phyloP scores from a whole-genome alignment of 2,888 invertebrate genomes.

The Caenorhabditis afra region DNA sequence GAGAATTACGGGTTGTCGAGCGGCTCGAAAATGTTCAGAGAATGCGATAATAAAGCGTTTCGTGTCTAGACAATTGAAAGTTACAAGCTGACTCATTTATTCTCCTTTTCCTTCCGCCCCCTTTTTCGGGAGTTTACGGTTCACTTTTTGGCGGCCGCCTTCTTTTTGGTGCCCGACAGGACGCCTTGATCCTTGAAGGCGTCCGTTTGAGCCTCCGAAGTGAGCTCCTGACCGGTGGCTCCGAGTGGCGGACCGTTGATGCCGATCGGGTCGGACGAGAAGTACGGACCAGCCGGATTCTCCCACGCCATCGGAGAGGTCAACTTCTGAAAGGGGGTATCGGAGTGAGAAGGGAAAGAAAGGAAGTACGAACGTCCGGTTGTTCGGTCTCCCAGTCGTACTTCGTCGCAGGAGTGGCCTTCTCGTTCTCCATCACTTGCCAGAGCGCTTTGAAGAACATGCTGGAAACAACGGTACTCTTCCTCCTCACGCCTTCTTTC shows the following conservation, averaged over 20 bases:
- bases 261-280: constrained; percentile 25
- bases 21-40: no score
- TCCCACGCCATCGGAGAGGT: constrained; percentile 39
- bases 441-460: constrained; percentile 34
- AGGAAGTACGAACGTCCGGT: constrained; percentile 4
- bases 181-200: background rate
- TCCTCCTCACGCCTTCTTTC: no score
- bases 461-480: no score
- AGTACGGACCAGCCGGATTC: constrained; percentile 25
- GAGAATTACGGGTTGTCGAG: no score
- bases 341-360: background rate
- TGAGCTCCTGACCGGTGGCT: background rate
- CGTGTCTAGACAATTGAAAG: no score
- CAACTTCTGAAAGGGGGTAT: background rate
- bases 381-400: constrained; percentile 47
- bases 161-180: no score
- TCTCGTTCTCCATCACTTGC: constrained; percentile 46
- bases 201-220: background rate
- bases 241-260: constrained; percentile 23
- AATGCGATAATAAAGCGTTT: no score
- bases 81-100: background rate
- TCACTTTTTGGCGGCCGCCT: no score
- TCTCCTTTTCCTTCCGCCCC: background rate
- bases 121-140: background rate
- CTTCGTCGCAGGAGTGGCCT: constrained; percentile 31